Conservation (phyloP, 2,888 invertebrate genomes). For the Rhyacophila evoluta region DNA sequence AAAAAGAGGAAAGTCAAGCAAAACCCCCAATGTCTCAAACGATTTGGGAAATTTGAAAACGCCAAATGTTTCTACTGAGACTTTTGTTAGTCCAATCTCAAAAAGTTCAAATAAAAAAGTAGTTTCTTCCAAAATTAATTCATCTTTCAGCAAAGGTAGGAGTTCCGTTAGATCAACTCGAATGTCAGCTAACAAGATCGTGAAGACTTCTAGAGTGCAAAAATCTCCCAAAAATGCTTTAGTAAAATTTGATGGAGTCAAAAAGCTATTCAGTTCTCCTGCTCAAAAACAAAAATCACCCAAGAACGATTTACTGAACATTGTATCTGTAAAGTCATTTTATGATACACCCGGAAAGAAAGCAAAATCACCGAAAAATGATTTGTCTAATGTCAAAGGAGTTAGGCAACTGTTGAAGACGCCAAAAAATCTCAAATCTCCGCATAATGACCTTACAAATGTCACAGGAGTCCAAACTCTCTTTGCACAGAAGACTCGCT, state of each 20-base stretch:
- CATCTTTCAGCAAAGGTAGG: neutral
- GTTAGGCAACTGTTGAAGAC: slow-evolving; percentile 61
- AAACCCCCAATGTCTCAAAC: slow-evolving; percentile 57
- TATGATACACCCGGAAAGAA: slow-evolving; percentile 57
- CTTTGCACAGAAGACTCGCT: slow-evolving; percentile 41
- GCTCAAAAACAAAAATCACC: slow-evolving; percentile 53
- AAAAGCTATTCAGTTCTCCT: slow-evolving; percentile 56
- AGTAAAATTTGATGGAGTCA: slow-evolving; percentile 63
- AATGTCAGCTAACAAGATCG: neutral
- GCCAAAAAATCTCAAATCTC: slow-evolving; percentile 58
- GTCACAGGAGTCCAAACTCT: slow-evolving; percentile 60
- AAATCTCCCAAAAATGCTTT: slow-evolving; percentile 61
- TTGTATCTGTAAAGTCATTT: slow-evolving; percentile 63
- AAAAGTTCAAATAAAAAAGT: neutral
- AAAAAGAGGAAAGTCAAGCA: slow-evolving; percentile 52
- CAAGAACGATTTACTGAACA: slow-evolving; percentile 63
- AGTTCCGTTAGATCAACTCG: neutral
- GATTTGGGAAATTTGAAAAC: slow-evolving; percentile 56
- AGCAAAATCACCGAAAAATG: slow-evolving; percentile 60
- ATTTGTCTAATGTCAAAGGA: slow-evolving; percentile 60
- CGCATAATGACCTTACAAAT: slow-evolving; percentile 61
- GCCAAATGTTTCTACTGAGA: slow-evolving; percentile 57
- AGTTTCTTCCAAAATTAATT: neutral
- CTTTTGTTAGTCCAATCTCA: slow-evolving; percentile 61
- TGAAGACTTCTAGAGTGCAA: slow-evolving; percentile 55